Evolutionary conservation across 2,797 vertebrate species (phyloP).

Genomic region (Chiloscyllium punctatum): DNA sequence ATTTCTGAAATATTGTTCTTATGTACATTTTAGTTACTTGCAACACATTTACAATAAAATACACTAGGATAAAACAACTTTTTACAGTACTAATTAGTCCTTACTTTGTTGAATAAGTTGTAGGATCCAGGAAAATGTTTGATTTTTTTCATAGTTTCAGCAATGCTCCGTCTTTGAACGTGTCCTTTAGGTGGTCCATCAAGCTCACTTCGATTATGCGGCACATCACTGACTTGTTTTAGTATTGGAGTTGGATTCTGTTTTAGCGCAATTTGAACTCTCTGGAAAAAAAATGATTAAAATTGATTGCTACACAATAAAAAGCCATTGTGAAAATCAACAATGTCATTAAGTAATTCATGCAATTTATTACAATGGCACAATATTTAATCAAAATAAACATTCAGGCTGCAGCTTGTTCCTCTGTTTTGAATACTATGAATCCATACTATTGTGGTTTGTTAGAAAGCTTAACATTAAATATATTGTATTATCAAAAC

Average conservation of each 20-base stretch:
- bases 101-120: background rate
- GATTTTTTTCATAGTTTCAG: slow-evolving; percentile 3
- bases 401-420: background rate
- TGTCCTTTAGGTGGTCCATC: background rate
- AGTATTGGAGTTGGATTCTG: background rate
- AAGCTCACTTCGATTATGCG: background rate
- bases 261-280: background rate
- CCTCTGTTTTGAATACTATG: background rate
- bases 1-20: background rate
- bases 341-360: background rate
- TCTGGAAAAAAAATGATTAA: background rate
- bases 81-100: background rate
- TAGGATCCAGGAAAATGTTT: background rate
- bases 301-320: background rate
- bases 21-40: background rate
- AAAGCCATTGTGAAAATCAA: background rate
- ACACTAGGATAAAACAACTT: background rate
- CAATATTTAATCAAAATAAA: background rate
- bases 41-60: background rate
- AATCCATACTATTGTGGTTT: background rate
- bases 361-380: background rate
- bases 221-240: background rate
- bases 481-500: background rate
- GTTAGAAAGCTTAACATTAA: background rate
- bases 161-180: slow-evolving; percentile 13